Conservation (phyloP, 2,888 invertebrate genomes). For the Callimorpha dominula region DNA sequence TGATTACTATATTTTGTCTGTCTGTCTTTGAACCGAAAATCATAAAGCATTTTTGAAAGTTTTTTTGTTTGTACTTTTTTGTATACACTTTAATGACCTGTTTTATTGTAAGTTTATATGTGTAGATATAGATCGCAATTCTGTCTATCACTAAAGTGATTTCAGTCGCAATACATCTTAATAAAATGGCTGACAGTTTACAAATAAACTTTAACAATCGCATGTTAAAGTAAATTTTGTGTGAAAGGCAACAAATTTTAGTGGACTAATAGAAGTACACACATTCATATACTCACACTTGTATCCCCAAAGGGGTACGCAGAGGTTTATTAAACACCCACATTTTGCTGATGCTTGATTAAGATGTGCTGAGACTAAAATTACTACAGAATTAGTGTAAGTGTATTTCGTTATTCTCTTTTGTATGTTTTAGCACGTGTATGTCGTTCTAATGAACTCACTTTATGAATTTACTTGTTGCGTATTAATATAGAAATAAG, state of each 20-base stretch:
- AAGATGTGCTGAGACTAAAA: too few relatives aligned
- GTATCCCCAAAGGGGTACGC: too few relatives aligned
- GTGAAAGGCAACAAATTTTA: too few relatives aligned
- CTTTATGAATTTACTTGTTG: slow-evolving; percentile 21
- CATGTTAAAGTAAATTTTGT: neutral
- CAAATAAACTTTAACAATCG: too few relatives aligned
- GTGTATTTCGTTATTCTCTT: too few relatives aligned
- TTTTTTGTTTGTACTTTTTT: neutral
- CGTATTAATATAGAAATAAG: slow-evolving; percentile 40
- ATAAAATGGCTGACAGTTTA: neutral
- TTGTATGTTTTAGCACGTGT: neutral
- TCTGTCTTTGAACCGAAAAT: neutral
- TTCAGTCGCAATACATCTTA: neutral
- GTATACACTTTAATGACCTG: neutral
- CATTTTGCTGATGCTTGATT: too few relatives aligned
- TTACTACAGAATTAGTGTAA: too few relatives aligned
- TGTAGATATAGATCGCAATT: neutral
- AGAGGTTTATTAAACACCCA: too few relatives aligned
- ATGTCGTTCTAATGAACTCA: slow-evolving; percentile 10
- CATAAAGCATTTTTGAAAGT: neutral
- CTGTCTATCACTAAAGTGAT: neutral
- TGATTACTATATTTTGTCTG: neutral
- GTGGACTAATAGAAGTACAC: too few relatives aligned
- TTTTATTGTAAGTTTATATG: neutral
- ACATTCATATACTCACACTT: too few relatives aligned